These are phyloP conservation scores for Cololabis saira DNA, from an alignment of 2,113 vertebrate genomes.

Conservation along the genomic window DNA sequence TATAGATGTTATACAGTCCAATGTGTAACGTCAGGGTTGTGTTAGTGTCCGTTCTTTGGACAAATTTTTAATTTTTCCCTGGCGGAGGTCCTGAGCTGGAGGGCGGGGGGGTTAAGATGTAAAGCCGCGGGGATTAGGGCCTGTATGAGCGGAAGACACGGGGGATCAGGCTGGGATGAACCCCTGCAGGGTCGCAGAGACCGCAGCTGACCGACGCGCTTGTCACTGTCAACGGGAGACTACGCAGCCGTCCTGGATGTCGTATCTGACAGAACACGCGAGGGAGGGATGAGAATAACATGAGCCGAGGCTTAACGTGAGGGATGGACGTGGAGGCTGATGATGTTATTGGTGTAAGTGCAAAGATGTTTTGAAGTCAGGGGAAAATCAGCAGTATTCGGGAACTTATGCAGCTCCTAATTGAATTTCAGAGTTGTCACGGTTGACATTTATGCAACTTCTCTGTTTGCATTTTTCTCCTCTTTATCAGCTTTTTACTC, in stretches of 20 bases:
- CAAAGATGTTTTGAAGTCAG: background rate
- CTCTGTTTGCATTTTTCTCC: constrained; percentile 10
- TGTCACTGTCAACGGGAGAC: constrained; percentile 35
- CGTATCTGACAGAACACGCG: constrained; percentile 58
- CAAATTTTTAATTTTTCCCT: constrained; percentile 65
- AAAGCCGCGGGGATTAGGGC: constrained; percentile 72
- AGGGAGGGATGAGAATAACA: constrained; percentile 57
- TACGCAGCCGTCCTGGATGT: constrained; percentile 41
- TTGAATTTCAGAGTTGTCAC: background rate
- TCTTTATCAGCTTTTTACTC: too few species aligned
- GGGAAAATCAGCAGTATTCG: background rate
- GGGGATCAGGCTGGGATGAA: constrained; percentile 60
- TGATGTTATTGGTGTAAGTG: constrained; percentile 25
- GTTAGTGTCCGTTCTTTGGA: constrained; percentile 49
- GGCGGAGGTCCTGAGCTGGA: constrained; percentile 47
- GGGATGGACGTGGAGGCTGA: constrained; percentile 30
- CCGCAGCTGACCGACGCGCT: constrained; percentile 30
- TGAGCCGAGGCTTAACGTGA: constrained; percentile 58
- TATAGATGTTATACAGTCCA: constrained; percentile 6
- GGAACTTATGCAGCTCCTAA: background rate
- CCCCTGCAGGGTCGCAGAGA: constrained; percentile 23
- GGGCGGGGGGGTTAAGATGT: constrained; percentile 62
- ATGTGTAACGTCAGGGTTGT: constrained; percentile 48
- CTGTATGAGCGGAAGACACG: constrained; percentile 55
- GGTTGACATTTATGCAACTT: background rate